Percentiles rank a stretch among this genome's conserved stretches.
These are phyloP conservation scores for Ciona savignyi DNA, from an alignment of 23 tunicate genomes.

Conservation along the genomic window DNA sequence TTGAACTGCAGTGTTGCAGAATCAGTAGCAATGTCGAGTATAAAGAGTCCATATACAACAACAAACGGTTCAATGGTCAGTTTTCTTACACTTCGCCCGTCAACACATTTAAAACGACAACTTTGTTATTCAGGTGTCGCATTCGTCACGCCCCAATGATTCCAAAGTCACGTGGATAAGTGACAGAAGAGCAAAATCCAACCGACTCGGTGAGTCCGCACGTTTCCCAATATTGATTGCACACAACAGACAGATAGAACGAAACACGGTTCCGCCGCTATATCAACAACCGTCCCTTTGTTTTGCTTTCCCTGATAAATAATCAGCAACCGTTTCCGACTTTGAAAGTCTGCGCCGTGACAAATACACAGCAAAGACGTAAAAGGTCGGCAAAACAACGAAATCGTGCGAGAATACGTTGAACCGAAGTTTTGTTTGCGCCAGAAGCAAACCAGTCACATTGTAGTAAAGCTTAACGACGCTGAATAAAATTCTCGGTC, in stretches of 20 bases:
- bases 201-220: background rate
- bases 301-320: background rate
- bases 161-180: background rate
- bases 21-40: too few species aligned
- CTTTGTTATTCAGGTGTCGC: background rate
- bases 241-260: background rate
- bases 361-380: background rate
- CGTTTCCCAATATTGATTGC: background rate
- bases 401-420: too few species aligned
- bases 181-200: background rate
- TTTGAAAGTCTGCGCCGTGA: background rate
- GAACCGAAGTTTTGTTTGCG: background rate
- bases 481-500: background rate
- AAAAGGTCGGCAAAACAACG: too few species aligned
- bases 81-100: too few species aligned
- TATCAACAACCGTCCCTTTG: background rate
- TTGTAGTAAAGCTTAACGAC: background rate
- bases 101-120: too few species aligned
- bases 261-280: background rate
- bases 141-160: background rate
- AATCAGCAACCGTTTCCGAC: background rate
- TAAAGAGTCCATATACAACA: too few species aligned
- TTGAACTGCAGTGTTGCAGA: too few species aligned
- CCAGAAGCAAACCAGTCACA: background rate
- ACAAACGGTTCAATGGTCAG: too few species aligned